Conservation (phyloP, 1,140 invertebrate species). For the Thaumetopoea pityocampa region DNA sequence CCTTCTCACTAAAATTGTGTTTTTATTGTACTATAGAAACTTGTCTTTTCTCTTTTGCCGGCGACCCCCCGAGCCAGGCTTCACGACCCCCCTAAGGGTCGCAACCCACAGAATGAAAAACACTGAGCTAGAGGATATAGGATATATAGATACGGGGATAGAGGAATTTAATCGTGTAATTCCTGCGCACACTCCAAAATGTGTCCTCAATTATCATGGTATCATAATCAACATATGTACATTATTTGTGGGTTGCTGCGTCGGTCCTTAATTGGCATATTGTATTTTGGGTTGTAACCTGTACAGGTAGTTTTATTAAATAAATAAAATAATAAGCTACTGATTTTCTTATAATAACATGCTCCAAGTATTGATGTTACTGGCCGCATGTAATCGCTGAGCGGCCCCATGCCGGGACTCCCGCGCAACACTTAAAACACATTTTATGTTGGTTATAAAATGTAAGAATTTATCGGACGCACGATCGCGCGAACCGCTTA, state of each 20-base stretch:
- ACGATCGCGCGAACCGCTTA: neutral
- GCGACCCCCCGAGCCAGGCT: conserved; percentile 6
- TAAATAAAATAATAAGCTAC: too few relatives aligned
- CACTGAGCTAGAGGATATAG: too few relatives aligned
- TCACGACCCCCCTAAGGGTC: conserved; percentile 4
- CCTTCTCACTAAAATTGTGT: conserved; percentile 13
- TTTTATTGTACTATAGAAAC: conserved; percentile 8
- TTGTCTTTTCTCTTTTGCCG: conserved; percentile 6
- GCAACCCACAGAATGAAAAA: too few relatives aligned
- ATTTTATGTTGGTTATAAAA: conserved; percentile 13
- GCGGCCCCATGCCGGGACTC: conserved; percentile 1
- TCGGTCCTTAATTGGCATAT: too few relatives aligned
- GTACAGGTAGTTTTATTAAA: too few relatives aligned
- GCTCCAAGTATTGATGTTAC: conserved; percentile 8
- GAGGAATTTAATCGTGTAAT: too few relatives aligned
- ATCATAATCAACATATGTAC: too few relatives aligned
- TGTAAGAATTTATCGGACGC: conserved; percentile 6
- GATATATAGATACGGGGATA: too few relatives aligned
- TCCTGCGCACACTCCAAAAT: too few relatives aligned
- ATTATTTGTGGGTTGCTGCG: too few relatives aligned
- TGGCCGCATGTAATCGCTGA: conserved; percentile 3
- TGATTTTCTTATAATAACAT: conserved; percentile 5
- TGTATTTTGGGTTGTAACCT: too few relatives aligned
- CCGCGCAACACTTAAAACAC: conserved; percentile 1
- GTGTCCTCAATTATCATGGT: too few relatives aligned